phyloP scores from a whole-genome alignment of 2,797 vertebrate genomes.

The Sciurus carolinensis region DNA sequence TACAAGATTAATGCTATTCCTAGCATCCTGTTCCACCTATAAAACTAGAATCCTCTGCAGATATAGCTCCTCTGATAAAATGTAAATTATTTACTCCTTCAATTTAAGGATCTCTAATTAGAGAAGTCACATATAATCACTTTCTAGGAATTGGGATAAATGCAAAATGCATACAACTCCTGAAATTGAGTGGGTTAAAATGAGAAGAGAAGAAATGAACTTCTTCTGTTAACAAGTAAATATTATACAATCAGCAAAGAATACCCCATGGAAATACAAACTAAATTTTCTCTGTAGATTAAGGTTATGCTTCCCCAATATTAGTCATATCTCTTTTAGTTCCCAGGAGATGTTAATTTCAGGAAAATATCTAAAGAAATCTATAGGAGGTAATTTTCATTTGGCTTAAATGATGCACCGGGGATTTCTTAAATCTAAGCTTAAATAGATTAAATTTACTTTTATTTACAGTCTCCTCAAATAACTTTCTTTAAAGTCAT shows the following conservation, averaged over 20 bases:
- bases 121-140: conserved; percentile 43
- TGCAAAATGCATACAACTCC: conserved; percentile 57
- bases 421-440: conserved; percentile 77
- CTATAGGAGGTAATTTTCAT: conserved; percentile 76
- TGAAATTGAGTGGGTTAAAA: conserved; percentile 67
- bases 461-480: conserved; percentile 79
- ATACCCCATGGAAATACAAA: conserved; percentile 65
- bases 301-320: background rate
- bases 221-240: conserved; percentile 61
- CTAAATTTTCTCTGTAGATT: conserved; percentile 59
- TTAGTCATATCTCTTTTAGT: conserved; percentile 61
- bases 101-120: conserved; percentile 66
- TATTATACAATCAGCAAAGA: conserved; percentile 61
- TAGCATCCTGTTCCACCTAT: background rate
- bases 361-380: conserved; percentile 71
- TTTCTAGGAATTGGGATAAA: conserved; percentile 53
- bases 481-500: conserved; percentile 68
- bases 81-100: conserved; percentile 70
- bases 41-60: conserved; percentile 10
- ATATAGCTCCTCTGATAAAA: conserved; percentile 61
- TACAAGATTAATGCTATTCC: background rate
- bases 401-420: conserved; percentile 74
- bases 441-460: conserved; percentile 79
- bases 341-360: conserved; percentile 68
- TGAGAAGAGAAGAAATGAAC: conserved; percentile 50